These are phyloP conservation scores for Buathra laborator DNA, from an alignment of 2,888 invertebrate genomes.

Conservation along the genomic window DNA sequence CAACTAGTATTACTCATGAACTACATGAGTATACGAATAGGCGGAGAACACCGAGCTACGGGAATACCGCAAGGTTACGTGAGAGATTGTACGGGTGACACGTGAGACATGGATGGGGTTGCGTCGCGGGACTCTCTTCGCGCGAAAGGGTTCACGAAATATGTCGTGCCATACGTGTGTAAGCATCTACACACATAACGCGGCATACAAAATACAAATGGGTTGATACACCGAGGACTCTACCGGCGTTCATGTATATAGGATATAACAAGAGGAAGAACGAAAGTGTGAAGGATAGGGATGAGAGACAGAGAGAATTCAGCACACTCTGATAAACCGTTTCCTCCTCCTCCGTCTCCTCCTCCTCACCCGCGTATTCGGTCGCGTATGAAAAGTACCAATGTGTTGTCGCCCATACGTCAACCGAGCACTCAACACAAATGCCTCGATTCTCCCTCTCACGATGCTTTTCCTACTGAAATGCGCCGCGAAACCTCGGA, in stretches of 20 bases:
- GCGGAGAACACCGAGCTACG: constrained; percentile 18
- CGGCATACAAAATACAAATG: background rate
- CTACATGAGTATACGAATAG: background rate
- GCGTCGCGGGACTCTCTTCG: constrained; percentile 42
- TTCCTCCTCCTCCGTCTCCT: constrained; percentile 2
- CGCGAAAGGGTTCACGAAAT: constrained; percentile 54
- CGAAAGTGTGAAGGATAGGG: constrained; percentile 1
- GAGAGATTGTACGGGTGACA: constrained; percentile 61
- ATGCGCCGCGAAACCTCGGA: constrained; percentile 22
- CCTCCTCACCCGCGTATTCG: constrained; percentile 9
- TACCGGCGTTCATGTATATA: too few species aligned
- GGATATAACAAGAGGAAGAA: background rate
- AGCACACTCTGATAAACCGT: constrained; percentile 58
- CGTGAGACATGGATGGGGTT: constrained; percentile 56
- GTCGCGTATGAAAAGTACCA: constrained; percentile 63
- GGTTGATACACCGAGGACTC: background rate
- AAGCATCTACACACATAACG: background rate
- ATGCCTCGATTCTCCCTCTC: constrained; percentile 67
- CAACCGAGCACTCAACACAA: constrained; percentile 70
- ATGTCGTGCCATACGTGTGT: constrained; percentile 32
- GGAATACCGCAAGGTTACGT: constrained; percentile 60
- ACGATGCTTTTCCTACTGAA: background rate
- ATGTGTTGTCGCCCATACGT: constrained; percentile 58
- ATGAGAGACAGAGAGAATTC: constrained; percentile 12
- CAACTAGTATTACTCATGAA: constrained; percentile 8